Evolutionary conservation across 2,888 invertebrate genomes (phyloP).

Genomic region (Leptinotarsa rubiginosa): DNA sequence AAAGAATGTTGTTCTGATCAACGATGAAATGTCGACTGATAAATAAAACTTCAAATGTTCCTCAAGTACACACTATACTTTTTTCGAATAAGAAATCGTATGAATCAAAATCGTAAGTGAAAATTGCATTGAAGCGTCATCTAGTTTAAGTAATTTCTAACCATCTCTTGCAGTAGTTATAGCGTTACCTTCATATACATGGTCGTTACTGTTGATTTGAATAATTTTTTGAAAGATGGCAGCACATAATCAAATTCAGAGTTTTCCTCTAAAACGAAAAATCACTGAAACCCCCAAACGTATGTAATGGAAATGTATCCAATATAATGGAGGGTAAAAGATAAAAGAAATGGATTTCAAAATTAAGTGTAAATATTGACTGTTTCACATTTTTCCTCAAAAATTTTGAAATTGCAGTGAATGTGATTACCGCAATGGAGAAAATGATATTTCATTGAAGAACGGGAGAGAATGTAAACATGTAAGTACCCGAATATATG

Average conservation of each 20-base stretch:
- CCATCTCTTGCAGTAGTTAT: too few species aligned
- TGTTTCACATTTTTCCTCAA: not conserved
- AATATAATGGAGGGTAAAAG: not conserved
- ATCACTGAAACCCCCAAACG: slow-evolving; percentile 1
- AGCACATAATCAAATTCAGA: not conserved
- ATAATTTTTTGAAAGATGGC: not conserved
- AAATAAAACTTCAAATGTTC: too few species aligned
- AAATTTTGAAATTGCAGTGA: not conserved
- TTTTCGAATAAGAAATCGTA: too few species aligned
- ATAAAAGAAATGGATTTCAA: slow-evolving; percentile 3
- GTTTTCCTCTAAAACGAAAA: not conserved
- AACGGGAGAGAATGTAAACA: not conserved
- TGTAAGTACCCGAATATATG: slow-evolving; percentile 4
- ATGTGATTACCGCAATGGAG: not conserved
- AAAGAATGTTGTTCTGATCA: too few species aligned
- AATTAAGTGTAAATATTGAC: not conserved
- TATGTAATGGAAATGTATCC: slow-evolving; percentile 2
- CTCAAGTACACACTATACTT: too few species aligned
- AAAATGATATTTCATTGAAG: not conserved
- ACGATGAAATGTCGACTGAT: too few species aligned
- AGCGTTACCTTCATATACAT: too few species aligned
- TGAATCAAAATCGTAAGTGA: too few species aligned
- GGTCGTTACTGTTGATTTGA: not conserved
- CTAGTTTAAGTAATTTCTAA: too few species aligned
- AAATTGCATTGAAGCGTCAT: too few species aligned